Conservation (phyloP, 2,797 vertebrate genomes). For the Neoniphon sammara region DNA sequence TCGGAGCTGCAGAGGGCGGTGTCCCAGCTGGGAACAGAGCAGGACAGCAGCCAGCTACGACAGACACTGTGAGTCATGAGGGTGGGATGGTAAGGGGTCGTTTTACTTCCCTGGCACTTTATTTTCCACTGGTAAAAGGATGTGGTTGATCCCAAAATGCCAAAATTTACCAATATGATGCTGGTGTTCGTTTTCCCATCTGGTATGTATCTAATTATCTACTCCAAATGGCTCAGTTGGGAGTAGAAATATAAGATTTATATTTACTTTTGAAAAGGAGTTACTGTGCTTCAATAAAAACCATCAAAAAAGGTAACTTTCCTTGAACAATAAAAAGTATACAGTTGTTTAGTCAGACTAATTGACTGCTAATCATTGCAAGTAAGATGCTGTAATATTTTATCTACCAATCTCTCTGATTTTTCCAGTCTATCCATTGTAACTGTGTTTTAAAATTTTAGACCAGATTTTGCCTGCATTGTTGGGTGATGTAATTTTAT, state of each 20-base stretch:
- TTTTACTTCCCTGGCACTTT: too few species aligned
- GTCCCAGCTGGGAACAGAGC: conserved; percentile 88
- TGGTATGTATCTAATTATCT: not conserved
- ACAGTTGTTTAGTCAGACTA: not conserved
- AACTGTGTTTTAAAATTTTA: not conserved
- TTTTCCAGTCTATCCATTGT: not conserved
- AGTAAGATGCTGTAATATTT: too few species aligned
- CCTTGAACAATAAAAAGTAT: not conserved
- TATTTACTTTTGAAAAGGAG: too few species aligned
- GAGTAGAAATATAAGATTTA: not conserved
- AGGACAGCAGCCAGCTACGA: conserved; percentile 87
- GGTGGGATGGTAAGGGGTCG: not conserved
- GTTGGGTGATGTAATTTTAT: conserved; percentile 9
- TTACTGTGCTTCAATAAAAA: too few species aligned
- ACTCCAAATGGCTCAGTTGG: not conserved
- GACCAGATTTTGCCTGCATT: not conserved
- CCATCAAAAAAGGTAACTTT: too few species aligned
- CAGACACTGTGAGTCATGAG: conserved; percentile 90
- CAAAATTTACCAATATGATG: too few species aligned
- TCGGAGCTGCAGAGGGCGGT: conserved; percentile 92
- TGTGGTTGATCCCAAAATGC: too few species aligned
- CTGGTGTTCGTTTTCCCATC: not conserved
- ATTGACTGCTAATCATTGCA: too few species aligned
- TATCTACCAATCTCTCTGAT: too few species aligned
- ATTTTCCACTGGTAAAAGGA: too few species aligned